Evolutionary conservation across 2,113 vertebrate genomes (phyloP).

Genomic region (Nothocercus julius): DNA sequence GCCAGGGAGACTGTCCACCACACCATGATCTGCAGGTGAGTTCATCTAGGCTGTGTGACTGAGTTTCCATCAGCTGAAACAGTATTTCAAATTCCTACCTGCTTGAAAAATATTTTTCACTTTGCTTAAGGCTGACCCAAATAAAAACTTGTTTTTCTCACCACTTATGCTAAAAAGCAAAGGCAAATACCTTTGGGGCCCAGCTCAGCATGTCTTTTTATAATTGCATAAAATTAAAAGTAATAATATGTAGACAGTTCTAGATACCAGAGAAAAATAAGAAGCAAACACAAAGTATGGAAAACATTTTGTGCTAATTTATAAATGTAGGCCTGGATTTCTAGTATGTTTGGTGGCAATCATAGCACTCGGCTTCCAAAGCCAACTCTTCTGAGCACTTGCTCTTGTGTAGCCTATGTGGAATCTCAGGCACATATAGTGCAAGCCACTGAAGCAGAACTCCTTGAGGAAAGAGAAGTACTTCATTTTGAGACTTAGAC

Average conservation of each 20-base stretch:
- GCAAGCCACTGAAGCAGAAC: constrained; percentile 20
- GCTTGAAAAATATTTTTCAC: neutral
- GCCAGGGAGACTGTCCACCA: neutral
- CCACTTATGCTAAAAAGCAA: neutral
- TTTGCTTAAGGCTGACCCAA: neutral
- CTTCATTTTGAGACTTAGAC: constrained; percentile 14
- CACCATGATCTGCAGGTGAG: neutral
- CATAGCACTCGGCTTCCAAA: neutral
- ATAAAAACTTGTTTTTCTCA: neutral
- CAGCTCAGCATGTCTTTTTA: neutral
- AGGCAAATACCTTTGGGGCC: neutral
- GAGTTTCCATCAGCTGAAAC: neutral
- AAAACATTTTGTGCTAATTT: neutral
- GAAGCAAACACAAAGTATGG: neutral
- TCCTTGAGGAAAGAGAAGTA: constrained; percentile 18
- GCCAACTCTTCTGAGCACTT: neutral
- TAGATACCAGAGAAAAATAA: neutral
- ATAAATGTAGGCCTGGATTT: neutral
- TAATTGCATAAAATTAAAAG: neutral
- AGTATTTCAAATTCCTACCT: neutral
- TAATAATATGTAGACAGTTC: neutral
- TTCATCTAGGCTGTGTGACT: neutral
- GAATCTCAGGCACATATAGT: neutral
- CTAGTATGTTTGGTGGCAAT: neutral
- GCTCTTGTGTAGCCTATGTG: neutral